Evolutionary conservation across 2,113 vertebrate genomes (phyloP).

Genomic region (Heterochromis multidens): DNA sequence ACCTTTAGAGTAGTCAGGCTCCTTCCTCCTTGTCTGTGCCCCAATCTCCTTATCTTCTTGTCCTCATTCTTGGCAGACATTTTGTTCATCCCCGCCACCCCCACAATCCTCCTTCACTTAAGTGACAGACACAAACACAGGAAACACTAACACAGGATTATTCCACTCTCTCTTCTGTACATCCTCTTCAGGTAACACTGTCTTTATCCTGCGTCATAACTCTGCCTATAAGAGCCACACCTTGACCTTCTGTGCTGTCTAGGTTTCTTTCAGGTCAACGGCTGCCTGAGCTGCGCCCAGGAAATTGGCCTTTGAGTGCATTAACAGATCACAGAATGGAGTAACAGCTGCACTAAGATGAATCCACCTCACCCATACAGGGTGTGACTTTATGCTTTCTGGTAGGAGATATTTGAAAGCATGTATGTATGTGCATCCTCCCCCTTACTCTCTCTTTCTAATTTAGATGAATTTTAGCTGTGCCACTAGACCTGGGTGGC

Average conservation of each 20-base stretch:
- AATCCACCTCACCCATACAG: neutral
- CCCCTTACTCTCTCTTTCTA: neutral
- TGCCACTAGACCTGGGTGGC: neutral
- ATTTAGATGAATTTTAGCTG: conserved; percentile 1
- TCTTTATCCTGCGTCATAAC: conserved; percentile 39
- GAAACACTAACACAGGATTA: conserved; percentile 44
- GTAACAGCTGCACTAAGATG: conserved; percentile 7
- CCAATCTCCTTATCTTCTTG: conserved; percentile 59
- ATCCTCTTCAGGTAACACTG: conserved; percentile 58
- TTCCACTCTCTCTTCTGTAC: conserved; percentile 50
- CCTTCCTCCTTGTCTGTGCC: conserved; percentile 14
- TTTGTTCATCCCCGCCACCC: conserved; percentile 9
- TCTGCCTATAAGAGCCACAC: conserved; percentile 11
- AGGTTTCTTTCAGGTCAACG: conserved; percentile 42
- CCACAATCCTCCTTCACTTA: conserved; percentile 16
- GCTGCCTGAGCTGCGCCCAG: conserved; percentile 44
- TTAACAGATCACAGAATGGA: conserved; percentile 59
- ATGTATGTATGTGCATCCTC: neutral
- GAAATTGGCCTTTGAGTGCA: conserved; percentile 49
- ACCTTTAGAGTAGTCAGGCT: conserved; percentile 22
- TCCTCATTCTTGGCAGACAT: conserved; percentile 40
- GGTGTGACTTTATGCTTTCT: neutral
- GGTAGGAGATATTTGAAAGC: neutral
- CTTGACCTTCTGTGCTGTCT: conserved; percentile 32
- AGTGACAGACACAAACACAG: neutral